These are phyloP conservation scores for Diadumene lineata DNA, from an alignment of 92 coral and sea anemone species.

Conservation along the genomic window DNA sequence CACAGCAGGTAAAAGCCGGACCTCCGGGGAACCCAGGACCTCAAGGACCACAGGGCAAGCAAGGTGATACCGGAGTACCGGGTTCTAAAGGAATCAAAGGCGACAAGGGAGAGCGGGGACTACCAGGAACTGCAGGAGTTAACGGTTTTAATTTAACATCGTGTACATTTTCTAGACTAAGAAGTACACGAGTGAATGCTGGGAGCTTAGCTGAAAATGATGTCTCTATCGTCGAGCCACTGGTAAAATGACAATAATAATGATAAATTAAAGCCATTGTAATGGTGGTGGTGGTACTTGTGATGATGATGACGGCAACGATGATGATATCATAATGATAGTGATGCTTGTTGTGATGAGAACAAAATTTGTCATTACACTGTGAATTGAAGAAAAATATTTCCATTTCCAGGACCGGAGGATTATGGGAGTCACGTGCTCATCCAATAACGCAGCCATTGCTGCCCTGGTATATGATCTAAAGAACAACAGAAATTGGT, in stretches of 20 bases:
- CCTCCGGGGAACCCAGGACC: constrained; percentile 67
- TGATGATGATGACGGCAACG: not conserved
- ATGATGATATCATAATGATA: not conserved
- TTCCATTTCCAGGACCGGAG: constrained; percentile 39
- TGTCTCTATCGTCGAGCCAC: constrained; percentile 1
- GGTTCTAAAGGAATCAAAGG: constrained; percentile 65
- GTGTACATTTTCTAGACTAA: not conserved
- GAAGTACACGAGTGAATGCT: not conserved
- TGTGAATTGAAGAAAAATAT: not conserved
- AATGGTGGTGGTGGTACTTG: not conserved
- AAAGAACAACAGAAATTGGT: not conserved
- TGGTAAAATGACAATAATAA: not conserved
- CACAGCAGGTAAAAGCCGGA: not conserved
- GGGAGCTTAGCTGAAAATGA: not conserved
- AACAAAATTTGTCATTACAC: not conserved
- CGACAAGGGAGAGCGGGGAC: constrained; percentile 50
- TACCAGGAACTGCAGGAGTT: not conserved
- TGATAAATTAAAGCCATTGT: not conserved
- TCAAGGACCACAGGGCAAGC: constrained; percentile 63
- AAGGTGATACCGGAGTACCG: constrained; percentile 73
- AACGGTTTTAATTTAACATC: constrained; percentile 11
- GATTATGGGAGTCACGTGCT: constrained; percentile 62
- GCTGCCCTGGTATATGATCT: constrained; percentile 17
- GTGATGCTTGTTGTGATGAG: not conserved
- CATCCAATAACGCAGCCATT: constrained; percentile 50